Evolutionary conservation across 2,888 invertebrate genomes (phyloP).

Genomic region (Mylabris sibirica): DNA sequence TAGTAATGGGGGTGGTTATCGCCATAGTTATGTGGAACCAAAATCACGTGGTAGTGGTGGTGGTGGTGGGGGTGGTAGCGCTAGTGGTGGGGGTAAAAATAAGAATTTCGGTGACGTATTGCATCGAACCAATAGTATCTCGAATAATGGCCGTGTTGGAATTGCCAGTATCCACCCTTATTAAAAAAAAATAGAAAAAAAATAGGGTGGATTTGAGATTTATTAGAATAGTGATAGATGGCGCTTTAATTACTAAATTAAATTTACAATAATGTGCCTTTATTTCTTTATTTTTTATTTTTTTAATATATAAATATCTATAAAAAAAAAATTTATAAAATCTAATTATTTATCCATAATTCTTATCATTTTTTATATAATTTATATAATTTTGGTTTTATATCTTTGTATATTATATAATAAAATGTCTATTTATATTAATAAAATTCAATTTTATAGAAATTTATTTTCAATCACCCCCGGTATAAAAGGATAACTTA

Average conservation of each 20-base stretch:
- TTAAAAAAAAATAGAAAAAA: constrained; percentile 47
- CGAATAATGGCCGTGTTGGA: constrained; percentile 59
- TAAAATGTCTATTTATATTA: constrained; percentile 27
- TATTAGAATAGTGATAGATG: not conserved
- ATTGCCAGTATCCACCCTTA: constrained; percentile 61
- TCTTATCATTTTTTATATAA: constrained; percentile 27
- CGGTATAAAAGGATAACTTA: not conserved
- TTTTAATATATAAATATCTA: not conserved
- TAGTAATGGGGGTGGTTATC: constrained; percentile 54
- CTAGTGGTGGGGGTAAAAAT: constrained; percentile 49
- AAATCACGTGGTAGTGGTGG: constrained; percentile 57
- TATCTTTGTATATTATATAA: constrained; percentile 30
- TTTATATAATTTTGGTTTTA: constrained; percentile 30
- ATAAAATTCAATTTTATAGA: constrained; percentile 19
- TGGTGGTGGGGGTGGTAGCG: constrained; percentile 57
- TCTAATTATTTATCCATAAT: constrained; percentile 22
- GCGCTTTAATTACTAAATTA: not conserved
- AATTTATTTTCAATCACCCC: not conserved
- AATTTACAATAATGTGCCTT: constrained; percentile 10
- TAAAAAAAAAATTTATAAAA: not conserved
- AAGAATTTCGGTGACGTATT: constrained; percentile 56
- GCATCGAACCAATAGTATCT: constrained; percentile 59
- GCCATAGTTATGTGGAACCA: constrained; percentile 75
- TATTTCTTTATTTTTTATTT: constrained; percentile 8
- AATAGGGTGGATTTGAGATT: not conserved